Evolutionary conservation across 2,888 invertebrate genomes (phyloP).

Genomic region (Aspidapion aeneum): DNA sequence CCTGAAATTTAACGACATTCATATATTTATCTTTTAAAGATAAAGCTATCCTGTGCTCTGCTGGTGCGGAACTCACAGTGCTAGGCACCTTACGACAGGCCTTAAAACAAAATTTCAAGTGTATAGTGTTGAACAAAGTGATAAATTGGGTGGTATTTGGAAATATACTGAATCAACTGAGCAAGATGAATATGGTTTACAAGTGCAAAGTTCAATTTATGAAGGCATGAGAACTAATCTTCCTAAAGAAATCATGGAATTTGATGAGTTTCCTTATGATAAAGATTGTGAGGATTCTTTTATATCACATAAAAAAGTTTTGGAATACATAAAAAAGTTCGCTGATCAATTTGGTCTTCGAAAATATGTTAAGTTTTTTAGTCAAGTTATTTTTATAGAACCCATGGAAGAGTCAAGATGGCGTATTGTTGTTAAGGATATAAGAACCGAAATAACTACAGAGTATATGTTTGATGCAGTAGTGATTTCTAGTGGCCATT

Average conservation of each 20-base stretch:
- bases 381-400: constrained; percentile 34
- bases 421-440: constrained; percentile 57
- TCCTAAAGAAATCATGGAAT: constrained; percentile 79
- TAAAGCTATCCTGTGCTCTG: too few species aligned
- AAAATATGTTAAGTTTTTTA: constrained; percentile 32
- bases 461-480: constrained; percentile 67
- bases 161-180: constrained; percentile 62
- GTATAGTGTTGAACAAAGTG: constrained; percentile 66
- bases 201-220: constrained; percentile 79
- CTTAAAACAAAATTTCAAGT: constrained; percentile 49
- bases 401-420: constrained; percentile 54
- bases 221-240: constrained; percentile 72
- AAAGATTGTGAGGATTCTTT: constrained; percentile 58
- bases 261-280: constrained; percentile 64
- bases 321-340: constrained; percentile 66
- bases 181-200: constrained; percentile 61
- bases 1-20: too few species aligned
- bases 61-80: constrained; percentile 37
- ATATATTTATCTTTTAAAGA: too few species aligned
- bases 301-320: constrained; percentile 62
- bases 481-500: constrained; percentile 82
- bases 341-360: constrained; percentile 59
- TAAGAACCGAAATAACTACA: constrained; percentile 47
- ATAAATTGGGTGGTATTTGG: constrained; percentile 78
- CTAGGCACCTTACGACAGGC: constrained; percentile 31